Base-by-base conservation (phyloP, 2,113 vertebrate genomes). In the Galeopterus variegatus region DNA sequence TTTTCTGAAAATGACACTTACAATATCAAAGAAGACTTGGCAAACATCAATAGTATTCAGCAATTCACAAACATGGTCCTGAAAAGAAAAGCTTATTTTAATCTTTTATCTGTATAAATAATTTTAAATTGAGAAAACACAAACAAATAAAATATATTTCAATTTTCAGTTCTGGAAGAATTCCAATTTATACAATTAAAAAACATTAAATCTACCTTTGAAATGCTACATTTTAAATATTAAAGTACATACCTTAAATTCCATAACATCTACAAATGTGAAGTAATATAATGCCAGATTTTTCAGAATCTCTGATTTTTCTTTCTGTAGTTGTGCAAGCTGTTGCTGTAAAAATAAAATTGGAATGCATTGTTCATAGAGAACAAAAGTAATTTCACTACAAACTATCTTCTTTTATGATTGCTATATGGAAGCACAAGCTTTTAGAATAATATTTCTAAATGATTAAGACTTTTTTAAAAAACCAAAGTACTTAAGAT, bases 1-100 rank as follows among this genome's bases (percentile, higher is more conserved):
- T 93, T 93, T 82, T 76, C 60, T 91, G 13, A 81, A 97, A 97
- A 33, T 2, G 80, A 97, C 96, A 99, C 99, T 99, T 99, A 99
- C 99, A 97, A 99, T 99, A 97, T 99, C 99, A 98, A 99, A 99
- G 99, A 99, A 99, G 97, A 99, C 99, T 98, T 99, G 99, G 98
- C 99, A 99, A 98, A 99, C 99, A 84, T 99, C 99, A 80, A 99
- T 99, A 97, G 99, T 99, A 98, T 99, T 99, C 95, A 99, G 99
- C 98, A 99, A 99, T 98, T 99, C 99, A 98, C 99, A 99, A 97
- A 99, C 99, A 94, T 99, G 99, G 93, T 99, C 99, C 99, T 99
- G 97, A 88, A 98, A 93, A 95, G 64, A 96, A 85, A 97, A 69
- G 12, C 13, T 86, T 82, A 58, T 70, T 83, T 93, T 93, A 96